Evolutionary conservation across 1,140 invertebrate genomes (phyloP).

Genomic region (Drosophila pseudoananassae): DNA sequence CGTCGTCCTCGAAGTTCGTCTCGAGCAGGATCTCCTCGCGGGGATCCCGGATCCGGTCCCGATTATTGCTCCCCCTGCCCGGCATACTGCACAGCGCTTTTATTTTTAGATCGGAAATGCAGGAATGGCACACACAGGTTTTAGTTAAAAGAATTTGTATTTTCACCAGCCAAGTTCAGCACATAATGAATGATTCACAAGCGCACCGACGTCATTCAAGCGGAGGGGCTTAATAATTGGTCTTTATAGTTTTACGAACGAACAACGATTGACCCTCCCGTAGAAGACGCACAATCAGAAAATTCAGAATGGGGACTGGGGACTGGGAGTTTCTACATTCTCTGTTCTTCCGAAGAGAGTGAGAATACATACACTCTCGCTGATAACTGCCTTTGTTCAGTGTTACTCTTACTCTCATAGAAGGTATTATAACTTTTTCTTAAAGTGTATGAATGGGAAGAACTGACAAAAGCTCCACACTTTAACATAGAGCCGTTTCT

Average conservation of each 20-base stretch:
- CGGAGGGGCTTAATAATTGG: slow-evolving; percentile 19
- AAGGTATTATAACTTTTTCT: neutral
- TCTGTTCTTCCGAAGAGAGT: slow-evolving; percentile 11
- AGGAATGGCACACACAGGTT: slow-evolving; percentile 13
- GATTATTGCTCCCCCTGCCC: slow-evolving; percentile 67
- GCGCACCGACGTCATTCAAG: slow-evolving; percentile 13
- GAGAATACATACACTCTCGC: neutral
- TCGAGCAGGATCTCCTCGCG: slow-evolving; percentile 83
- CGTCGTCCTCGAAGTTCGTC: slow-evolving; percentile 84
- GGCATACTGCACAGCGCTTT: slow-evolving; percentile 62
- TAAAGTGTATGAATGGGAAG: neutral
- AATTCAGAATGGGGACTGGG: too few species aligned
- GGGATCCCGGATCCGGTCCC: slow-evolving; percentile 78
- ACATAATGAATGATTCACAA: slow-evolving; percentile 33
- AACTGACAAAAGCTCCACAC: neutral
- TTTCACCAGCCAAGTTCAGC: neutral
- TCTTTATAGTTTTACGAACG: slow-evolving; percentile 15
- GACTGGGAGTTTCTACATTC: neutral
- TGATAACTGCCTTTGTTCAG: slow-evolving; percentile 17
- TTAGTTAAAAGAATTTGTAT: slow-evolving; percentile 8
- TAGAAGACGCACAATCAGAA: slow-evolving; percentile 8
- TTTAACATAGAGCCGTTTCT: too few species aligned
- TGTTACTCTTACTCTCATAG: neutral
- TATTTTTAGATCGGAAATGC: neutral
- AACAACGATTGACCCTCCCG: slow-evolving; percentile 18